Conservation (phyloP, 2,797 vertebrate species). For the Anabas testudineus region DNA sequence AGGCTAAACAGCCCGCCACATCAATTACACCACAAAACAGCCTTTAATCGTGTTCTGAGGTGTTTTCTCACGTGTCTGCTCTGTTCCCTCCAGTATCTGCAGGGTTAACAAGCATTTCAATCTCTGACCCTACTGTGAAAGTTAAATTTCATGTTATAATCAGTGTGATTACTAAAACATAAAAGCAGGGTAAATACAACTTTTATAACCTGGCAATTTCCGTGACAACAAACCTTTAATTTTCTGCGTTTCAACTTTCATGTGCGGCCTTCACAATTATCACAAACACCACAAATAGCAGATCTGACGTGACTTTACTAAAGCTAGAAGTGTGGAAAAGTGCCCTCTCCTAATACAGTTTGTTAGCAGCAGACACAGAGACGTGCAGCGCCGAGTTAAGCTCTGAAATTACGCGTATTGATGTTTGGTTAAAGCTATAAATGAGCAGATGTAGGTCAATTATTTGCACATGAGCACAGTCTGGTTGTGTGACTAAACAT, state of each 20-base stretch:
- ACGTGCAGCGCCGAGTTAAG: neutral
- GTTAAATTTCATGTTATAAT: slow-evolving; percentile 43
- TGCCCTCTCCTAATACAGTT: neutral
- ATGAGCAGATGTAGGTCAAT: slow-evolving; percentile 44
- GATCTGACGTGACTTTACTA: neutral
- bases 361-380: neutral
- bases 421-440: neutral
- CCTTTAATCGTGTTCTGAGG: slow-evolving; percentile 36
- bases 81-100: neutral
- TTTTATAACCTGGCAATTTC: slow-evolving; percentile 67
- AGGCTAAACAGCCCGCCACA: slow-evolving; percentile 25
- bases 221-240: slow-evolving; percentile 56
- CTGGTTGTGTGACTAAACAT: neutral
- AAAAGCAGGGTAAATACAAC: slow-evolving; percentile 51
- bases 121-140: slow-evolving; percentile 45
- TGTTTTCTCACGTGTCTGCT: neutral
- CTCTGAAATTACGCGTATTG: neutral
- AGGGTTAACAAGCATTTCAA: slow-evolving; percentile 10
- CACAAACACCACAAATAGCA: slow-evolving; percentile 29
- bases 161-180: slow-evolving; percentile 54
- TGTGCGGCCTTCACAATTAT: slow-evolving; percentile 16
- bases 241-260: slow-evolving; percentile 57
- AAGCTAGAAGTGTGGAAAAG: neutral
- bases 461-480: neutral
- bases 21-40: slow-evolving; percentile 34